Conservation (phyloP, 2,113 vertebrate species). For the Cheirogaleus medius region DNA sequence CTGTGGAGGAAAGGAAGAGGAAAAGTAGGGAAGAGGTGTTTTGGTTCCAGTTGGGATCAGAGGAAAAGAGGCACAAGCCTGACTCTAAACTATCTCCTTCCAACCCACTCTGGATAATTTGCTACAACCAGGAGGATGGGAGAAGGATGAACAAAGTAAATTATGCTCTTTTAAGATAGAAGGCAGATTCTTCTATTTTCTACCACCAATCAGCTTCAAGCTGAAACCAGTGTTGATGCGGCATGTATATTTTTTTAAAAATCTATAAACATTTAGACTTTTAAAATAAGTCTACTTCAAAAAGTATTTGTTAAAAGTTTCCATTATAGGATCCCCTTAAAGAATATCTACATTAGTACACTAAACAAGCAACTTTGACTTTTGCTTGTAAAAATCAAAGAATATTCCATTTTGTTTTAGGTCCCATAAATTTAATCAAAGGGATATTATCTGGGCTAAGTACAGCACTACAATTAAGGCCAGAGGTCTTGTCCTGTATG, state of each 20-base stretch:
- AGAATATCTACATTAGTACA: background rate
- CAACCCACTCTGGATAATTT: slow-evolving; percentile 61
- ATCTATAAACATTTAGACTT: background rate
- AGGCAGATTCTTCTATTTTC: background rate
- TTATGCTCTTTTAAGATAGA: background rate
- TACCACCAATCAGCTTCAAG: background rate
- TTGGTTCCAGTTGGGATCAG: background rate
- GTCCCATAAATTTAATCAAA: background rate
- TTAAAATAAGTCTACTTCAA: background rate
- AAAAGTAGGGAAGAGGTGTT: background rate
- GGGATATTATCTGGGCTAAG: background rate
- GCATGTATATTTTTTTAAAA: background rate
- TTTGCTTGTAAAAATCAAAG: background rate
- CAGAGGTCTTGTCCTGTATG: background rate
- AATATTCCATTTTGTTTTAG: background rate
- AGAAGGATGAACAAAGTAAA: slow-evolving; percentile 68
- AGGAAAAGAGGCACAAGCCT: background rate
- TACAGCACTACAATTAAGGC: background rate
- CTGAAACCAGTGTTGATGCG: background rate
- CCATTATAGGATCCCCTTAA: background rate
- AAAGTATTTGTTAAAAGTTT: background rate
- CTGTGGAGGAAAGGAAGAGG: fast-evolving
- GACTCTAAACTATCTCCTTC: slow-evolving; percentile 15
- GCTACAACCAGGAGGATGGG: slow-evolving; percentile 13
- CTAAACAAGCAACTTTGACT: background rate